Percentiles rank a stretch among this genome's conserved stretches.
phyloP scores from a whole-genome alignment of 2,797 vertebrate genomes.

The Clarias fuscus region DNA sequence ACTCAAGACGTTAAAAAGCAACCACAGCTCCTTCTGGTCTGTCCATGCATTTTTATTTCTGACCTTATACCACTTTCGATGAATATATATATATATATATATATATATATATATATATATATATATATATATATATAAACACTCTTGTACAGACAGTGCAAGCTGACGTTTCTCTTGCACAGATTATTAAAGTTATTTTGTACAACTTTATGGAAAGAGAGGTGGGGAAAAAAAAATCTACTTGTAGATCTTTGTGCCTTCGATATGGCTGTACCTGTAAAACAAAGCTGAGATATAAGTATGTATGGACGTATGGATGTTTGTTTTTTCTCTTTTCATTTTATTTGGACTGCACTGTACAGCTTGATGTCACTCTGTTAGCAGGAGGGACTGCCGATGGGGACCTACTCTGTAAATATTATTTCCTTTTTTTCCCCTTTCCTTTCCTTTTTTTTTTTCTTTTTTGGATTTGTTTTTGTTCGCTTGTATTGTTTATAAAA shows the following conservation, averaged over 20 bases:
- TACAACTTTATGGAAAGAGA: slow-evolving; percentile 95
- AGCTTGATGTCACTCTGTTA: slow-evolving; percentile 91
- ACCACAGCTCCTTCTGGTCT: slow-evolving; percentile 78
- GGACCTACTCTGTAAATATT: slow-evolving; percentile 89
- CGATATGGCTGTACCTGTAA: slow-evolving; percentile 89
- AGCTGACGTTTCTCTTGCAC: slow-evolving; percentile 93
- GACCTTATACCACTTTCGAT: slow-evolving; percentile 51
- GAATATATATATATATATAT: neutral
- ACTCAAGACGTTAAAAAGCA: slow-evolving; percentile 62
- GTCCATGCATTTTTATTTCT: slow-evolving; percentile 79
- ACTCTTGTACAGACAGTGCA: slow-evolving; percentile 86
- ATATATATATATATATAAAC: neutral
- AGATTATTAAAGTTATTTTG: slow-evolving; percentile 96
- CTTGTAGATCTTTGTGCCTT: slow-evolving; percentile 91
- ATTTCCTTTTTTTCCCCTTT: slow-evolving; percentile 71
- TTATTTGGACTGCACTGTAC: slow-evolving; percentile 86
- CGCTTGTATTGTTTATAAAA: slow-evolving; percentile 80
- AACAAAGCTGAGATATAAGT: slow-evolving; percentile 90
- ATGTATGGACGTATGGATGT: slow-evolving; percentile 70
- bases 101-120: neutral
- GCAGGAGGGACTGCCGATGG: slow-evolving; percentile 83
- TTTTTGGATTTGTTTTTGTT: neutral
- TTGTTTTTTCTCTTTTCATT: neutral
- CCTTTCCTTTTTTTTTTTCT: neutral
- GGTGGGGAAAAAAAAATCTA: slow-evolving; percentile 74